These are phyloP conservation scores for Eupristina koningsbergeri DNA, from an alignment of 1,140 invertebrate genomes.

Conservation along the genomic window DNA sequence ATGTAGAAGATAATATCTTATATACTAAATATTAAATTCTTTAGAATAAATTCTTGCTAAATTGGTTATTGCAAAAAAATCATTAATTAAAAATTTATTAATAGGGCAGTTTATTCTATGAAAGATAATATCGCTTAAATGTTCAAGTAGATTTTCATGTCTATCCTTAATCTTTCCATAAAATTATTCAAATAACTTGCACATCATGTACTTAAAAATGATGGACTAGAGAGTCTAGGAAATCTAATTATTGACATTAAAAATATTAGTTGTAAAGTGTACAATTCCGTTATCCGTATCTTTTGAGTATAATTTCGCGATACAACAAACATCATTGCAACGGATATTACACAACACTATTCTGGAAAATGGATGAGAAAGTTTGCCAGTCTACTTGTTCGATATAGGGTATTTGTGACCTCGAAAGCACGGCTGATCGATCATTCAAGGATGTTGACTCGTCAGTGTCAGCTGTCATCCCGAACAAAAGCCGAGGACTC, in stretches of 20 bases:
- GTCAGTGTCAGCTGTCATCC: neutral
- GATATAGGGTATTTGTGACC: neutral
- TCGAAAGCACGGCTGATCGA: conserved; percentile 13
- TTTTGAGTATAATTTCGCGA: neutral
- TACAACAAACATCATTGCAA: too few species aligned
- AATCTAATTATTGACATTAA: neutral
- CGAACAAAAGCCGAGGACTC: neutral
- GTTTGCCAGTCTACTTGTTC: neutral
- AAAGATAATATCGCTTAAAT: neutral
- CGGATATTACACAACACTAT: too few species aligned
- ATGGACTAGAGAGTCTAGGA: neutral
- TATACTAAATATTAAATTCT: too few species aligned
- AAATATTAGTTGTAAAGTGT: neutral
- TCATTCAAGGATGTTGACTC: conserved; percentile 1
- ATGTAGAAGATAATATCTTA: too few species aligned
- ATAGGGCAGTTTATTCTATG: too few species aligned
- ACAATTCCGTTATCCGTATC: neutral
- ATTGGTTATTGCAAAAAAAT: too few species aligned
- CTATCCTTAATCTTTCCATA: too few species aligned
- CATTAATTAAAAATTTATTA: too few species aligned
- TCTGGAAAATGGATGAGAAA: neutral
- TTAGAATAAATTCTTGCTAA: too few species aligned
- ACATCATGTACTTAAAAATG: neutral
- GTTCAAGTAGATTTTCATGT: too few species aligned
- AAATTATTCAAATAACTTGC: neutral